Evolutionary conservation across 2,888 invertebrate genomes (phyloP), one percentile per base, ranked within the genome.

Genomic region (Heliconius sara): DNA sequence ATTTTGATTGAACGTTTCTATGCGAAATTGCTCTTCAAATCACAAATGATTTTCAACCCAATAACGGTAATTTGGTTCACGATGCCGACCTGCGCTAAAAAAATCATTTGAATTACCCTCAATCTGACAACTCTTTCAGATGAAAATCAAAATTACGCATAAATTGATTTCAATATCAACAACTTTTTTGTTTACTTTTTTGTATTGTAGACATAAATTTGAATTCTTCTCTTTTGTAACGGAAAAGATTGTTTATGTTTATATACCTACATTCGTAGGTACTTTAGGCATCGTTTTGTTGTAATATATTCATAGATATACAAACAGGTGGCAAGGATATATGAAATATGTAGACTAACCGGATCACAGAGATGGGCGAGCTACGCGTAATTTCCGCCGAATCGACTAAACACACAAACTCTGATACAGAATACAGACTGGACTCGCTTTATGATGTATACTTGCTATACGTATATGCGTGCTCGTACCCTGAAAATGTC

Each of bases 381-480:
- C 85, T 86, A 86, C 86, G 84, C 86, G 89, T 89, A 88, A 91
- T 91, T 89, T 91, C 91, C 91, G 90, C 79, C 73, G 67, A 80
- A 80, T 83, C 82, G 83, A 65, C 80, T 70, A 79, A 80, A 80
- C 79, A 43, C 74, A 71, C 80, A 66, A 66, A 52, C 65, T 73
- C 34, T 66, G 65, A 65, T 47, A 66, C 47, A 66, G 78, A 72
- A 34, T 47, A 66, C 47, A 66, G 78, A 72, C 16, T 52, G 34
- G 25, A 78, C 78, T 34, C 57, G 16, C n/a, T 73, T 4, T 13
- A 34, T 57, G 30, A 57, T 73, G 72, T 34, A 72, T 71, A 52
- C 30, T 72, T 22, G 52, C 39, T 4, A 68, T 52, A 47, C 27
- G 27, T 70, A 19, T 47, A 70, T 71, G 71, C 16, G 10, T n/a